Evolutionary conservation across 2,113 vertebrate genomes (phyloP), one percentile per base, ranked within the genome.

Genomic region (Corythornis vintsioides): DNA sequence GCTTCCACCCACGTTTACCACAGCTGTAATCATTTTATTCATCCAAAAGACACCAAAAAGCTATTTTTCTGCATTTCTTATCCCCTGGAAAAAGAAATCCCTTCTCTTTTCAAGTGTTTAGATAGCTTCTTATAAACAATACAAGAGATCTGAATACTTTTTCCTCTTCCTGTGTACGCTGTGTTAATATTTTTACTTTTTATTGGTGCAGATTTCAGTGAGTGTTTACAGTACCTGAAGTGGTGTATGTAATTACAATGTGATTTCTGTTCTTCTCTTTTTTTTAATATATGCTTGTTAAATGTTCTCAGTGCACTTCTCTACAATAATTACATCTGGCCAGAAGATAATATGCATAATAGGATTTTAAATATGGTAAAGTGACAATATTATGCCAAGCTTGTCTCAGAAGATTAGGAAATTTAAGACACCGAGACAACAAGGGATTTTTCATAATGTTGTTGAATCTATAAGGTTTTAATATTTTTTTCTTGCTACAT

Each of bases 111-210:
- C 82, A 93, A 93, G 93, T 97, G 97, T 98, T 98, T 98, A 97
- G 98, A 97, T 98, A 96, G 97, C 96, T 98, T 96, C 95, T 95
- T 97, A 97, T 98, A 98, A 98, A 98, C 98, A 98, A 94, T 97
- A 88, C 81, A 88, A 96, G 89, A 96, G 95, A 95, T 93, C 50
- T 95, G 94, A 97, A 96, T 96, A 92, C 83, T 96, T 97, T 90
- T 96, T 85, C 93, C 88, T 96, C 91, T 96, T 98, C 96, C 97
- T 97, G 96, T 97, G 79, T 97, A 97, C 95, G 94, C 91, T 89
- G 6, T 83, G 89, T 95, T 96, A 96, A 97, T 97, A 96, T 93
- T 98, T 96, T 55, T 94, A 82, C 87, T 94, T 92, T 97, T 97
- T 97, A 96, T 93, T 96, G 93, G 79, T 86, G 90, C 77, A 94